Conservation (phyloP, 2,113 vertebrate species). For the Halichoerus grypus region DNA sequence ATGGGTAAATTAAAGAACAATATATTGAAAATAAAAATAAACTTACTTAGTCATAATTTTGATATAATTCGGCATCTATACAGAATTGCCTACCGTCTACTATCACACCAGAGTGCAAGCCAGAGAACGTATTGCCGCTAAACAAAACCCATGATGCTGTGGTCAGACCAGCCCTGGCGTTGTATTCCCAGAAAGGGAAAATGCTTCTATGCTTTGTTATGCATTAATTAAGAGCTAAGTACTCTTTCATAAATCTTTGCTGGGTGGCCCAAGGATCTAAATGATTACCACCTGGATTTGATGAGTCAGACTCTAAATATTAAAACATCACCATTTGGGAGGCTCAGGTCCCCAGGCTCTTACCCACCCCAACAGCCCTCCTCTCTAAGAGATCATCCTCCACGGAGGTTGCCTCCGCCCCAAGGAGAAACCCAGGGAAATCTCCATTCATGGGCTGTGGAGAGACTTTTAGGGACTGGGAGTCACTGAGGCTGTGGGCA, state of each 20-base stretch:
- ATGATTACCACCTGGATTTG: constrained; percentile 47
- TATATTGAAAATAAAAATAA: not conserved
- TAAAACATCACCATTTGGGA: not conserved
- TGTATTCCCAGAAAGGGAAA: not conserved
- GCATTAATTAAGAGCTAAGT: constrained; percentile 49
- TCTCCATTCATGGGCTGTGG: fast-evolving
- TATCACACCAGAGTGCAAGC: not conserved
- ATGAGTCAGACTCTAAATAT: constrained; percentile 66
- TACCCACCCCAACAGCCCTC: not conserved
- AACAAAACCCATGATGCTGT: not conserved
- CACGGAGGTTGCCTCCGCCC: not conserved
- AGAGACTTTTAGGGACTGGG: not conserved
- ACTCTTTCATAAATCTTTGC: not conserved
- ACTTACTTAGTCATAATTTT: not conserved
- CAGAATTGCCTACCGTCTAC: not conserved
- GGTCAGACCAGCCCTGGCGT: not conserved
- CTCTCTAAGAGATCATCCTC: not conserved
- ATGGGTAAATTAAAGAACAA: not conserved
- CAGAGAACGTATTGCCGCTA: not conserved
- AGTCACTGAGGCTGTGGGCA: not conserved
- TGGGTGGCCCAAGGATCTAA: constrained; percentile 31
- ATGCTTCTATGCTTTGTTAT: not conserved
- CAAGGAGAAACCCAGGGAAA: not conserved
- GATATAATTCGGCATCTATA: not conserved
- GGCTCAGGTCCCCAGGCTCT: not conserved